A percentile compares a stretch with the other conserved stretches of the same genome.
phyloP scores from a whole-genome alignment of 2,888 invertebrate species.

The Rugalucina vietnamica region DNA sequence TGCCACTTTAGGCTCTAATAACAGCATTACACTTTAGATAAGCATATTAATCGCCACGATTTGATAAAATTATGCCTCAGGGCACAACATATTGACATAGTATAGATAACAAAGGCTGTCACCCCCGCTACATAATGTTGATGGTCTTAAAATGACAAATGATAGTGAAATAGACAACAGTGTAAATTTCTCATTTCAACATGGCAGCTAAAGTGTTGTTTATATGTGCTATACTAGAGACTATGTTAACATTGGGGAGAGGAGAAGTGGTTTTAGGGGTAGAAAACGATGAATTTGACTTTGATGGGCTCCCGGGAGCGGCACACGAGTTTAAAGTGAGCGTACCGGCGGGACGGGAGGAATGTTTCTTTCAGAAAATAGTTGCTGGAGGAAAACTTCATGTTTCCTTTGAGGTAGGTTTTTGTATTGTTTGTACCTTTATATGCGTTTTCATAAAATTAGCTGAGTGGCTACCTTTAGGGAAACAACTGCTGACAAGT shows the following conservation, averaged over 20 bases:
- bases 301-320: slow-evolving; percentile 89
- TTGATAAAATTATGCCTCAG: not conserved
- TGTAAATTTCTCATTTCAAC: not conserved
- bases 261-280: slow-evolving; percentile 64
- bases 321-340: slow-evolving; percentile 98
- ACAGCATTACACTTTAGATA: not conserved
- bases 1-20: no score
- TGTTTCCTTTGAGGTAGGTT: slow-evolving; percentile 92
- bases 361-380: slow-evolving; percentile 97
- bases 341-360: slow-evolving; percentile 96
- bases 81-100: not conserved
- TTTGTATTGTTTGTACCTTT: not conserved
- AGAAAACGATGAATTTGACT: slow-evolving; percentile 75
- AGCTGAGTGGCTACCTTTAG: no score
- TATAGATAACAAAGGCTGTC: not conserved
- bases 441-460: not conserved
- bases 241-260: slow-evolving; percentile 17
- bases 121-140: not conserved
- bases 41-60: not conserved
- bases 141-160: not conserved
- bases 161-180: not conserved
- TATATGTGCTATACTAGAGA: slow-evolving; percentile 22
- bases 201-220: not conserved
- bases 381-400: slow-evolving; percentile 96
- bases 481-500: no score